Conservation (phyloP, 2,797 vertebrate genomes). For the Aeoliscus strigatus region DNA sequence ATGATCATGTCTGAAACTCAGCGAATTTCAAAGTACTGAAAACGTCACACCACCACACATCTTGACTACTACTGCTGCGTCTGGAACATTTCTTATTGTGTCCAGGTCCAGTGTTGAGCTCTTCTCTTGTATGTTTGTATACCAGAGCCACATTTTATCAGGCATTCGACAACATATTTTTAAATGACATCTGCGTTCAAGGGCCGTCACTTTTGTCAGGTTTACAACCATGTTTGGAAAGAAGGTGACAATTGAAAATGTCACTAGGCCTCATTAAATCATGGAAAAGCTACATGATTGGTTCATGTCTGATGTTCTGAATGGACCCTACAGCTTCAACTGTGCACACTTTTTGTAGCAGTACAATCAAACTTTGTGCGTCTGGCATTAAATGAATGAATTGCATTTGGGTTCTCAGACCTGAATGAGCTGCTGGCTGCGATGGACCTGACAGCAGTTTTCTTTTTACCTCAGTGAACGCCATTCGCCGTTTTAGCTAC, state of each 20-base stretch:
- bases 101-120: conserved; percentile 1
- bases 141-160: not conserved
- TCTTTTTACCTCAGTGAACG: conserved; percentile 45
- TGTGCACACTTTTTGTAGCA: conserved; percentile 4
- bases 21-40: conserved; percentile 43
- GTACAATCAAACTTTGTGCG: conserved; percentile 3
- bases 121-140: conserved; percentile 7
- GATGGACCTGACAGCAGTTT: conserved; percentile 9
- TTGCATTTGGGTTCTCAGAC: not conserved
- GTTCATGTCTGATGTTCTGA: conserved; percentile 10
- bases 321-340: conserved; percentile 19
- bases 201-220: not conserved
- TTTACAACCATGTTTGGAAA: conserved; percentile 6
- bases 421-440: not conserved
- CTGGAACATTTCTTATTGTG: conserved; percentile 17
- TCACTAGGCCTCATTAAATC: not conserved
- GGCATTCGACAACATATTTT: not conserved
- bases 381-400: not conserved
- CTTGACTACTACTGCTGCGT: conserved; percentile 66
- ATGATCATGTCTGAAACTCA: conserved; percentile 28
- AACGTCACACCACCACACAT: conserved; percentile 46
- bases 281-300: not conserved
- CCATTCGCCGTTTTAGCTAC: conserved; percentile 35
- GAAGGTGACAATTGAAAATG: not conserved
- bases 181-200: conserved; percentile 1